Evolutionary conservation across 2,113 vertebrate species (phyloP).

Genomic region (Reinhardtius hippoglossoides): DNA sequence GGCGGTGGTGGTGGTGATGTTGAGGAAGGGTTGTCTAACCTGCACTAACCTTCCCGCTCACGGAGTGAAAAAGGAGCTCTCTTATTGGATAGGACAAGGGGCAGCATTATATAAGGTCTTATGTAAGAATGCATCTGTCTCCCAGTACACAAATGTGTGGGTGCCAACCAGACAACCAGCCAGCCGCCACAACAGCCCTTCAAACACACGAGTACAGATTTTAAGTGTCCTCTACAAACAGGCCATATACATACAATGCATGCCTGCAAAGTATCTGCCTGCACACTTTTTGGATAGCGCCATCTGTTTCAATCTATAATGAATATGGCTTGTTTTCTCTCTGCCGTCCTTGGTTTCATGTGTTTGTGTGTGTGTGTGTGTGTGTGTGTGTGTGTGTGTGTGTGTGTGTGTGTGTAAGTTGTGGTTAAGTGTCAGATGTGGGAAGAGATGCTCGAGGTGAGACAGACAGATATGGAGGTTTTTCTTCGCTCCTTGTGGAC

Average conservation of each 20-base stretch:
- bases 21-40: conserved; percentile 60
- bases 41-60: conserved; percentile 48
- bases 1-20: conserved; percentile 26
- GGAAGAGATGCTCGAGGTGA: conserved; percentile 64
- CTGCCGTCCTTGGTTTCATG: conserved; percentile 28
- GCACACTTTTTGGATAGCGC: conserved; percentile 48
- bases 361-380: conserved; percentile 10
- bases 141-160: conserved; percentile 75
- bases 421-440: conserved; percentile 64
- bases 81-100: conserved; percentile 71
- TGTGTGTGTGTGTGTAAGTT: conserved; percentile 35
- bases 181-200: conserved; percentile 65
- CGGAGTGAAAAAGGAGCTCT: conserved; percentile 63
- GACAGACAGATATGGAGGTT: conserved; percentile 44
- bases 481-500: conserved; percentile 54
- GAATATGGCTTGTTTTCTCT: conserved; percentile 45
- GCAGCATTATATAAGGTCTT: conserved; percentile 81
- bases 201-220: conserved; percentile 64
- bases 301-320: conserved; percentile 65
- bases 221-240: conserved; percentile 44
- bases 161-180: conserved; percentile 73
- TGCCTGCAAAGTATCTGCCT: conserved; percentile 39
- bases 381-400: neutral
- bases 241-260: conserved; percentile 49
- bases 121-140: conserved; percentile 84